These are phyloP conservation scores for Prochilodus magdalenae DNA, from an alignment of 2,113 vertebrate genomes.

Conservation along the genomic window DNA sequence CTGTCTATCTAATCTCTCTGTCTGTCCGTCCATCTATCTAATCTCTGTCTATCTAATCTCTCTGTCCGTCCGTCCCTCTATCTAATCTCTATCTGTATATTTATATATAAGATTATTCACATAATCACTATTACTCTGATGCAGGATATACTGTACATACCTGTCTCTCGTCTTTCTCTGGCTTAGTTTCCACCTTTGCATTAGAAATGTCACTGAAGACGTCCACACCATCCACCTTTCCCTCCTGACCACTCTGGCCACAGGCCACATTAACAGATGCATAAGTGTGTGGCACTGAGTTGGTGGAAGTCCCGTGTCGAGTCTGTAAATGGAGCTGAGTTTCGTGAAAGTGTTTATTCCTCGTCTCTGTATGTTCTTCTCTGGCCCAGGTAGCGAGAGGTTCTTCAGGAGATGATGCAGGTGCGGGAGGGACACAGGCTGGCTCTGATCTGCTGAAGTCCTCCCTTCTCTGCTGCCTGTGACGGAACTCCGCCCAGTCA, in stretches of 20 bases:
- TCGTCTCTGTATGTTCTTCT: not conserved
- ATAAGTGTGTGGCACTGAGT: not conserved
- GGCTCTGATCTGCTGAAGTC: constrained; percentile 45
- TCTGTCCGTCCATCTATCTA: too few species aligned
- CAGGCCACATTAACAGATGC: constrained; percentile 2
- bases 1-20: too few species aligned
- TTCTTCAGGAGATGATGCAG: constrained; percentile 42
- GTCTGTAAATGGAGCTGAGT: not conserved
- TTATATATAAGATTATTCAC: too few species aligned
- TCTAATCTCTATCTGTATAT: too few species aligned
- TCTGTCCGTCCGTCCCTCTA: too few species aligned
- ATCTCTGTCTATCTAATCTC: too few species aligned
- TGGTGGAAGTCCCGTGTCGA: not conserved
- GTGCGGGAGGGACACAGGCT: constrained; percentile 42
- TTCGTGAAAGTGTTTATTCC: not conserved
- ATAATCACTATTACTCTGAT: not conserved
- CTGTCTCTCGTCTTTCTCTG: constrained; percentile 26
- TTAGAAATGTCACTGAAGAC: not conserved
- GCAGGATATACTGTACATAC: not conserved
- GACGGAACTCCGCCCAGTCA: constrained; percentile 84
- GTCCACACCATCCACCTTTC: constrained; percentile 3
- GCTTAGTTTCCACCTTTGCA: not conserved
- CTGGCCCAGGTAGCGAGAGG: not conserved
- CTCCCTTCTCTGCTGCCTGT: constrained; percentile 77
- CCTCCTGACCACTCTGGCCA: constrained; percentile 20